phyloP scores from a whole-genome alignment of 1,140 invertebrate genomes.

The Tachypleus tridentatus region DNA sequence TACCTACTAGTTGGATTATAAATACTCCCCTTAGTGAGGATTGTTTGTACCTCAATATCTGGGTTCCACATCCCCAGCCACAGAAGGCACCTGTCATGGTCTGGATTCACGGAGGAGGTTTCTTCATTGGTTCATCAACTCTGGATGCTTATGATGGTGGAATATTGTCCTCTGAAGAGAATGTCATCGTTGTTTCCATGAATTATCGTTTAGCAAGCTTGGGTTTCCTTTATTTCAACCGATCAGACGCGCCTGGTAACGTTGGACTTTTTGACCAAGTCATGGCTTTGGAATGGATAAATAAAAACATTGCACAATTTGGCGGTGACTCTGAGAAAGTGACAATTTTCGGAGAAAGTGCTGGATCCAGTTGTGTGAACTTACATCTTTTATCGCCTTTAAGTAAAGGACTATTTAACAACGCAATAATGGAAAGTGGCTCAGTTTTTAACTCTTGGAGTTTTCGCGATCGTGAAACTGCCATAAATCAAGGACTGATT shows the following conservation, averaged over 20 bases:
- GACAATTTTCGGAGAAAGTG: too few relatives aligned
- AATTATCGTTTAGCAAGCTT: conserved; percentile 31
- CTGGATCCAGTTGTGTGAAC: too few relatives aligned
- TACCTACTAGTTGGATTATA: too few relatives aligned
- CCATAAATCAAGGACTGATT: conserved; percentile 54
- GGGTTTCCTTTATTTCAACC: too few relatives aligned
- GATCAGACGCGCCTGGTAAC: too few relatives aligned
- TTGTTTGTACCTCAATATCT: conserved; percentile 88
- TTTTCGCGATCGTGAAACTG: conserved; percentile 68
- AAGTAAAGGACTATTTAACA: too few relatives aligned
- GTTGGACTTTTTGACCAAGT: too few relatives aligned
- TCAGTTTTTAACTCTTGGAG: conserved; percentile 56
- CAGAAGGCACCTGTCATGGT: conserved; percentile 32
- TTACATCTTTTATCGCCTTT: too few relatives aligned
- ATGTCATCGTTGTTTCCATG: conserved; percentile 20
- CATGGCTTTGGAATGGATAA: too few relatives aligned
- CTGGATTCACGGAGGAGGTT: conserved; percentile 26
- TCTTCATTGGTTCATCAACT: conserved; percentile 15
- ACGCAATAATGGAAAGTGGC: too few relatives aligned
- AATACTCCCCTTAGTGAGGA: conserved; percentile 47
- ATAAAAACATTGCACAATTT: too few relatives aligned
- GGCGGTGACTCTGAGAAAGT: too few relatives aligned
- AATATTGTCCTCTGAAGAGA: conserved; percentile 1
- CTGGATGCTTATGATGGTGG: background rate
- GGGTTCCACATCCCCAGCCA: conserved; percentile 51